Percentiles rank a stretch among this genome's conserved stretches.
These are phyloP conservation scores for Heliconius ethilla DNA, from an alignment of 2,888 invertebrate species.

Conservation along the genomic window DNA sequence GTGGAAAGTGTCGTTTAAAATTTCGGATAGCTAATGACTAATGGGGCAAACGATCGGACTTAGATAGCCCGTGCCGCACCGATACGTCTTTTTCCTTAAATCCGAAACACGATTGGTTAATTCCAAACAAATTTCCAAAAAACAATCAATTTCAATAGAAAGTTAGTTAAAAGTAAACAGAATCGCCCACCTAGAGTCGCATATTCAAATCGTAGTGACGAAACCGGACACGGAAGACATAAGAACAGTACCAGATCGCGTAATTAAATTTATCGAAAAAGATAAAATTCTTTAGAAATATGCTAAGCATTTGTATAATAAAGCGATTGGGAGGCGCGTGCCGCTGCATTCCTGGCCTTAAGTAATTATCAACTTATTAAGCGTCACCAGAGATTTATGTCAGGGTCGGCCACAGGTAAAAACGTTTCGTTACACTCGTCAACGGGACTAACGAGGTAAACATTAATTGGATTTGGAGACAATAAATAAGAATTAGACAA, in stretches of 20 bases:
- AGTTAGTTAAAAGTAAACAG: slow-evolving; percentile 51
- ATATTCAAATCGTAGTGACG: slow-evolving; percentile 58
- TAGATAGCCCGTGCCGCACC: slow-evolving; percentile 52
- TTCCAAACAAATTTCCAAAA: slow-evolving; percentile 50
- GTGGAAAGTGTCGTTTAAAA: slow-evolving; percentile 65
- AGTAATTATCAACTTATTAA: slow-evolving; percentile 72
- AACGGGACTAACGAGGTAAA: slow-evolving; percentile 53
- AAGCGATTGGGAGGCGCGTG: slow-evolving; percentile 71
- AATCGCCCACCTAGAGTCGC: slow-evolving; percentile 62
- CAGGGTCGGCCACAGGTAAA: slow-evolving; percentile 44
- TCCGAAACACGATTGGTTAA: slow-evolving; percentile 47
- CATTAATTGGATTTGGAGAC: slow-evolving; percentile 47
- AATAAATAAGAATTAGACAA: slow-evolving; percentile 34
- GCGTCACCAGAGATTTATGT: slow-evolving; percentile 66
- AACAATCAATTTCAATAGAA: slow-evolving; percentile 49
- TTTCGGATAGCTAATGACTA: slow-evolving; percentile 57
- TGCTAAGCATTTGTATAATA: slow-evolving; percentile 70
- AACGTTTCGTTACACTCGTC: slow-evolving; percentile 59
- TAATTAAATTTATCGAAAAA: slow-evolving; percentile 71
- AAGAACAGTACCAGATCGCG: slow-evolving; percentile 63
- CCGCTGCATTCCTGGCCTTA: slow-evolving; percentile 53
- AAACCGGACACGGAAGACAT: slow-evolving; percentile 67
- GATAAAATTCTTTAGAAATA: slow-evolving; percentile 65
- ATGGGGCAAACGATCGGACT: slow-evolving; percentile 59
- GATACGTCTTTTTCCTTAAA: slow-evolving; percentile 41